Conservation (phyloP, 2,888 invertebrate genomes). For the Tinea trinotella region DNA sequence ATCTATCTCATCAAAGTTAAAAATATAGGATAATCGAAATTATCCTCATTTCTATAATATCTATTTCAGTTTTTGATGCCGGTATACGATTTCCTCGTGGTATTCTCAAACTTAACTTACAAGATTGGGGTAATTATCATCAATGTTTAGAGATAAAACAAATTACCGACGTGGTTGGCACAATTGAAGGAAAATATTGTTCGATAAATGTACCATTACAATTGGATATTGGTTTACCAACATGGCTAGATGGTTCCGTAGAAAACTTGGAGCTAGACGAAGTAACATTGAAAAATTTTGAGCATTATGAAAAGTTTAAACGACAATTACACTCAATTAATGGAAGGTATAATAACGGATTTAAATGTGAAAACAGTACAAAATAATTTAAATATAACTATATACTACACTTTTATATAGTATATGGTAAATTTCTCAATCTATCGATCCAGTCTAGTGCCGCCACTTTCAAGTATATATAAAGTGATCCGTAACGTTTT, state of each 20-base stretch:
- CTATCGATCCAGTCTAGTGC: no score
- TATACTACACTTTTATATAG: no score
- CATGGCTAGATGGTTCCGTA: neutral
- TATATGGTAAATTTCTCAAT: no score
- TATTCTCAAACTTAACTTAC: conserved; percentile 28
- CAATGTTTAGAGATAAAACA: conserved; percentile 37
- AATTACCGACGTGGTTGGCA: conserved; percentile 26
- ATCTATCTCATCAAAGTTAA: no score
- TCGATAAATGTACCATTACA: conserved; percentile 35
- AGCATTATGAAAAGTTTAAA: neutral
- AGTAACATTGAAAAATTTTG: neutral
- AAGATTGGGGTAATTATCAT: conserved; percentile 40
- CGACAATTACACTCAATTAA: conserved; percentile 2
- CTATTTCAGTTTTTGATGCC: conserved; percentile 43
- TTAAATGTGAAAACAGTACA: no score
- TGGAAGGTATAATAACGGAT: neutral
- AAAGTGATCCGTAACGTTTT: no score
- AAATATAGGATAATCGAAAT: no score
- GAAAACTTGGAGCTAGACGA: neutral
- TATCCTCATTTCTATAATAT: neutral
- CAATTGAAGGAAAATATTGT: conserved; percentile 48
- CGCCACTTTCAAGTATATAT: no score
- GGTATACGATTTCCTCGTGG: conserved; percentile 43
- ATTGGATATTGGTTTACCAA: neutral
- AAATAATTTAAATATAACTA: no score